These are phyloP conservation scores for Bombus difficillimus DNA, from an alignment of 1,140 invertebrate species.

Conservation along the genomic window DNA sequence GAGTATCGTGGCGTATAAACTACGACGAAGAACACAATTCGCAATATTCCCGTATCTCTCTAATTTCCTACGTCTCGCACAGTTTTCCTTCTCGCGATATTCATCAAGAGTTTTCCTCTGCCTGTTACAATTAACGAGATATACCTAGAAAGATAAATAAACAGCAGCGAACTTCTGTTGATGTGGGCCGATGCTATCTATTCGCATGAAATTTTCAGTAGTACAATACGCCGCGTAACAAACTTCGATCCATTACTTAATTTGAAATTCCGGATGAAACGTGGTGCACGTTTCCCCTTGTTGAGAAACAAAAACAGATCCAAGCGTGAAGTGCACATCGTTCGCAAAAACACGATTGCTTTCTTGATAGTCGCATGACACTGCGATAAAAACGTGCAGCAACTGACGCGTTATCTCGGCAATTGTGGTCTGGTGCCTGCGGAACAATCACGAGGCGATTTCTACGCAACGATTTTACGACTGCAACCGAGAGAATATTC, in stretches of 20 bases:
- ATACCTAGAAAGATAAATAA: slow-evolving; percentile 5
- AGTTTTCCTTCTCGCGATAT: not conserved
- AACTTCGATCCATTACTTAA: not conserved
- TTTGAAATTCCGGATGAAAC: not conserved
- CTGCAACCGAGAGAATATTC: not conserved
- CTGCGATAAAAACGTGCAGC: not conserved
- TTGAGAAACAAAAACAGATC: no score
- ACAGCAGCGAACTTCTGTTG: not conserved
- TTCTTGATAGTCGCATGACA: not conserved
- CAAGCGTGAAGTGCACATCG: not conserved
- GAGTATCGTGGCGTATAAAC: no score
- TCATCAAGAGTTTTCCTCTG: not conserved
- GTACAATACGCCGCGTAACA: not conserved
- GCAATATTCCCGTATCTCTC: no score
- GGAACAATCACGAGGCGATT: not conserved
- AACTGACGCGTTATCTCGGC: not conserved
- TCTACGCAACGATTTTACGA: slow-evolving; percentile 20
- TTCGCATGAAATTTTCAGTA: not conserved
- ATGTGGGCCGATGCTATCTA: not conserved
- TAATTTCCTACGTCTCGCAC: no score
- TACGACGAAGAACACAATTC: no score
- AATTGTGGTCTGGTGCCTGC: not conserved
- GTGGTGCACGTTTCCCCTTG: no score
- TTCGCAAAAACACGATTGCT: not conserved
- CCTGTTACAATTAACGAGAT: not conserved